Evolutionary conservation across 2,888 invertebrate genomes (phyloP).

Genomic region (Parthenolecanium corni): DNA sequence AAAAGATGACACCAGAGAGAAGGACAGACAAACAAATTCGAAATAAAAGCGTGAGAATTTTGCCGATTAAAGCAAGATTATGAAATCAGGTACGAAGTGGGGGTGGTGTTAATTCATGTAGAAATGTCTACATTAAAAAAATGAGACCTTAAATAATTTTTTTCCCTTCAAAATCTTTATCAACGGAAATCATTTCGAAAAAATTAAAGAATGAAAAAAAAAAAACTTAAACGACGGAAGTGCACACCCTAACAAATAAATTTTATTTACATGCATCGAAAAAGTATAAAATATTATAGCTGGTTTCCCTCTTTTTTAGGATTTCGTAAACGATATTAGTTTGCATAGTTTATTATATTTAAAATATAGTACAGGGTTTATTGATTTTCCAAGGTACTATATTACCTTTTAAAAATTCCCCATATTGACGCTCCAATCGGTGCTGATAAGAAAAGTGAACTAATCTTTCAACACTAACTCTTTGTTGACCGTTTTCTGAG

Average conservation of each 20-base stretch:
- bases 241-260: slow-evolving; percentile 9
- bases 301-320: background rate
- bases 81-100: background rate
- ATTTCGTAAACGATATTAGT: too few species aligned
- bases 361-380: too few species aligned
- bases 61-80: slow-evolving; percentile 14
- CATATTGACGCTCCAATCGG: too few species aligned
- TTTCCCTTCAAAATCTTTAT: slow-evolving; percentile 19
- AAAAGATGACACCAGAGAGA: background rate
- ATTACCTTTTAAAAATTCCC: too few species aligned
- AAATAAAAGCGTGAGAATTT: slow-evolving; percentile 19
- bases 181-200: slow-evolving; percentile 21
- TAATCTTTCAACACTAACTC: too few species aligned
- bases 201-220: too few species aligned
- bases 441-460: too few species aligned
- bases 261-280: slow-evolving; percentile 5
- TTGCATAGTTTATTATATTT: too few species aligned
- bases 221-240: slow-evolving; percentile 14
- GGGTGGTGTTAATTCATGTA: background rate
- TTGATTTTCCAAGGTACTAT: too few species aligned
- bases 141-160: background rate
- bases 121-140: too few species aligned
- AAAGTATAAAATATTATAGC: background rate
- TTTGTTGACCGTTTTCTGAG: too few species aligned
- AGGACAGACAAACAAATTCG: background rate